A percentile compares a stretch with the other conserved stretches of the same genome.
Evolutionary conservation across 2,113 vertebrate genomes (phyloP).

Genomic region (Martes martes): DNA sequence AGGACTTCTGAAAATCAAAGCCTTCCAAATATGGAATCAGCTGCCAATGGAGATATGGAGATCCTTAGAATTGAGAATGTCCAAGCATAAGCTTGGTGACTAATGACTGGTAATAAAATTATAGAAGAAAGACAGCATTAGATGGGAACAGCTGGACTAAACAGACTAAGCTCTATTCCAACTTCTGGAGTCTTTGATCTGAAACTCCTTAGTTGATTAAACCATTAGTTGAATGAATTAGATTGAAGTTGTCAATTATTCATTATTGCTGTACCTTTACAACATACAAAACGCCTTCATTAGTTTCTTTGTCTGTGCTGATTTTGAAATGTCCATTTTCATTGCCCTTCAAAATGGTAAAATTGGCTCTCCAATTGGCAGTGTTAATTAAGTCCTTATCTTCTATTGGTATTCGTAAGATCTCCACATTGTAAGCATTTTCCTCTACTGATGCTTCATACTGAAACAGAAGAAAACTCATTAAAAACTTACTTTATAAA

Average conservation of each 20-base stretch:
- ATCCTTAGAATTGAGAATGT: background rate
- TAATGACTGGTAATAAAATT: background rate
- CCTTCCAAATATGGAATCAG: background rate
- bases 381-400: conserved; percentile 88
- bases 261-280: conserved; percentile 84
- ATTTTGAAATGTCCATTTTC: conserved; percentile 89
- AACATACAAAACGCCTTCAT: conserved; percentile 88
- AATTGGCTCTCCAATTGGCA: conserved; percentile 86
- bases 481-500: background rate
- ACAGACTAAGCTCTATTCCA: background rate
- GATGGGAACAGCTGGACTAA: background rate
- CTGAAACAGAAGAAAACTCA: conserved; percentile 74
- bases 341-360: conserved; percentile 89
- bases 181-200: background rate
- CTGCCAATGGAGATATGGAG: background rate
- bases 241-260: background rate
- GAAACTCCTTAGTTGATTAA: background rate
- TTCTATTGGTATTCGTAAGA: conserved; percentile 85
- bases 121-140: background rate
- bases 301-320: conserved; percentile 86
- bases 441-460: conserved; percentile 83
- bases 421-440: conserved; percentile 82
- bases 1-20: background rate
- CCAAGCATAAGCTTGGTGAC: background rate
- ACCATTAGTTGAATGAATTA: background rate